Percentiles rank a stretch among this genome's conserved stretches.
Conservation (phyloP, 2,888 invertebrate species). For the Leptinotarsa peninsularis region DNA sequence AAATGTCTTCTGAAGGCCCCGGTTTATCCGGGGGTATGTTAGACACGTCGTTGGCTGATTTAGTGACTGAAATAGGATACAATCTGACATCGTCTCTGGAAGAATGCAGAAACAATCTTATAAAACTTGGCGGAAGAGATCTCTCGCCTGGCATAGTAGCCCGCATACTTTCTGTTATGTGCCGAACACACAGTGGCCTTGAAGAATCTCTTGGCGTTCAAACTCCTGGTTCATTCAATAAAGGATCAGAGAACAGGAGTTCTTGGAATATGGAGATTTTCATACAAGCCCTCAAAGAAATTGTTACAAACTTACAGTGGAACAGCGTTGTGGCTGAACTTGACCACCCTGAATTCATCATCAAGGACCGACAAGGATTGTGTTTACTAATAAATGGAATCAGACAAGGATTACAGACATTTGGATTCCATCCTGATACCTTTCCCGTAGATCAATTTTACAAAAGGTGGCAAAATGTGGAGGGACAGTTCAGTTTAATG, state of each 20-base stretch:
- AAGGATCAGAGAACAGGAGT: conserved; percentile 65
- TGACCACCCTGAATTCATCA: conserved; percentile 90
- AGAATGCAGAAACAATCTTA: conserved; percentile 87
- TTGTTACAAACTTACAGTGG: conserved; percentile 90
- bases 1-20: conserved; percentile 75
- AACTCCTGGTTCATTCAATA: conserved; percentile 74
- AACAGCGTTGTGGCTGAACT: conserved; percentile 91
- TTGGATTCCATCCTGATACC: conserved; percentile 76
- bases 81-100: conserved; percentile 87
- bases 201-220: conserved; percentile 71
- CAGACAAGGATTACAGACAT: conserved; percentile 77
- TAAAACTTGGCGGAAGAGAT: conserved; percentile 81
- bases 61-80: conserved; percentile 90
- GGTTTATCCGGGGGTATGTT: conserved; percentile 69
- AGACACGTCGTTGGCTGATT: conserved; percentile 85
- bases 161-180: conserved; percentile 87
- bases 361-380: conserved; percentile 89
- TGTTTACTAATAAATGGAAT: conserved; percentile 86
- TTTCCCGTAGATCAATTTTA: conserved; percentile 93
- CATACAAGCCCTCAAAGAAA: conserved; percentile 90
- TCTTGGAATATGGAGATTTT: conserved; percentile 96
- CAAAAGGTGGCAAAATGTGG: conserved; percentile 92
- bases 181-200: conserved; percentile 83
- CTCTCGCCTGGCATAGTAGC: conserved; percentile 86
- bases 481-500: conserved; percentile 91